phyloP scores from a whole-genome alignment of 2,888 invertebrate species.

The Agriopis leucophaearia region DNA sequence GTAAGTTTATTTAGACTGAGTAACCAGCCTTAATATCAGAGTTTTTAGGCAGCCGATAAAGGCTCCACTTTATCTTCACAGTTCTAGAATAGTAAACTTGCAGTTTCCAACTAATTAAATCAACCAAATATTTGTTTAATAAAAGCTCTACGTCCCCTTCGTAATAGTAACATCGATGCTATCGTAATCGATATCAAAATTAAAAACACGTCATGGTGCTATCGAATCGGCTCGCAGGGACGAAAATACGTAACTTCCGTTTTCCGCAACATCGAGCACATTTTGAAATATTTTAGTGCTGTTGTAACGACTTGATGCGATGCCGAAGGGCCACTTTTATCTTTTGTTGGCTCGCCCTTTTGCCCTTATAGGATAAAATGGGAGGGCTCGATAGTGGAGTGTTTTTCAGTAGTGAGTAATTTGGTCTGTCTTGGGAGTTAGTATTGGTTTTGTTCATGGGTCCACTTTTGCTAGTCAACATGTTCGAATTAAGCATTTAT shows the following conservation, averaged over 20 bases:
- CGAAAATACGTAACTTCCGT: conserved; percentile 81
- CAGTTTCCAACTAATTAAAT: too few species aligned
- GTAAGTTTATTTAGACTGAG: too few species aligned
- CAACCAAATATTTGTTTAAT: background rate
- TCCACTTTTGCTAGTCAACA: background rate
- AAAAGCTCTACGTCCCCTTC: background rate
- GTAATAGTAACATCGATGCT: conserved; percentile 29
- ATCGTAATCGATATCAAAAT: conserved; percentile 61
- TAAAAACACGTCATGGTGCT: conserved; percentile 59
- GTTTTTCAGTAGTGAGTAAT: conserved; percentile 62
- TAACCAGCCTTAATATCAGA: too few species aligned
- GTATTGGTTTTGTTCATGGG: conserved; percentile 4
- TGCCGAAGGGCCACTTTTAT: conserved; percentile 85
- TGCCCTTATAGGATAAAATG: conserved; percentile 75
- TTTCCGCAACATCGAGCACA: conserved; percentile 86
- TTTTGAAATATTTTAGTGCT: conserved; percentile 87
- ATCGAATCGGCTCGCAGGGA: conserved; percentile 44
- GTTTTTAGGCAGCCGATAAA: too few species aligned
- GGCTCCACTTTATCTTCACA: too few species aligned
- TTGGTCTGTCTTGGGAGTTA: conserved; percentile 23
- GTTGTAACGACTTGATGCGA: conserved; percentile 86
- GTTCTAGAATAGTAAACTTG: too few species aligned
- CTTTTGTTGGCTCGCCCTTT: conserved; percentile 79
- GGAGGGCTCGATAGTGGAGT: conserved; percentile 62
- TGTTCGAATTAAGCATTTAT: too few species aligned